These are phyloP conservation scores for Sesamia inferens DNA, from an alignment of 2,888 invertebrate genomes.

Conservation along the genomic window DNA sequence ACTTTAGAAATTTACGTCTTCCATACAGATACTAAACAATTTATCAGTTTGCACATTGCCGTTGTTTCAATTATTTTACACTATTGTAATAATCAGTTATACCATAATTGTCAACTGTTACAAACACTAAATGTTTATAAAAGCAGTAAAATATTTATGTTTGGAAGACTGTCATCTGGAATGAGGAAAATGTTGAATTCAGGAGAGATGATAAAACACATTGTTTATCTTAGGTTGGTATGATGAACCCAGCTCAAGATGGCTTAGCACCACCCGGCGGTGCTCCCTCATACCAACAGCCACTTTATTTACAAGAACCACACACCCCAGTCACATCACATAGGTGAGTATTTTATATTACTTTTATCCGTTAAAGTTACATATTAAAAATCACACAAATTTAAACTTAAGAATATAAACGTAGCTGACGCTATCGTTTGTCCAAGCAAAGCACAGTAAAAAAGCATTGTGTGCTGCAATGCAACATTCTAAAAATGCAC, in stretches of 20 bases:
- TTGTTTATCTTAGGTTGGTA: slow-evolving; percentile 85
- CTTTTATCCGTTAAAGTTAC: slow-evolving; percentile 7
- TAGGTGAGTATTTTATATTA: slow-evolving; percentile 73
- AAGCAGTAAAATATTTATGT: slow-evolving; percentile 3
- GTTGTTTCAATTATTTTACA: slow-evolving; percentile 26
- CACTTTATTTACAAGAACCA: slow-evolving; percentile 91
- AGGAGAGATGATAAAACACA: slow-evolving; percentile 26
- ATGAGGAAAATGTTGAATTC: slow-evolving; percentile 2
- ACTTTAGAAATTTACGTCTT: slow-evolving; percentile 14
- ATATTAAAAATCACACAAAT: slow-evolving; percentile 3
- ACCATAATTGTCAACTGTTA: background rate
- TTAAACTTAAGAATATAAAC: background rate
- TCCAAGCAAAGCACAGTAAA: background rate
- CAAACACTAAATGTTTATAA: slow-evolving; percentile 1
- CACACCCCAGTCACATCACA: slow-evolving; percentile 87
- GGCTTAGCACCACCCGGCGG: slow-evolving; percentile 91
- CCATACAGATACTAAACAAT: slow-evolving; percentile 15
- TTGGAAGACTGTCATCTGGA: background rate
- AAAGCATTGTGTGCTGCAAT: slow-evolving; percentile 2
- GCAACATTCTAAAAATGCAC: background rate
- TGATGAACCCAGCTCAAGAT: slow-evolving; percentile 91
- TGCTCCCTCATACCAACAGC: slow-evolving; percentile 92
- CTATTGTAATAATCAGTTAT: slow-evolving; percentile 12
- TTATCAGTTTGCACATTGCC: slow-evolving; percentile 21
- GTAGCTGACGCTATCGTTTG: background rate